Evolutionary conservation across 2,888 invertebrate species (phyloP).

Genomic region (Meiosimyza platycephala): DNA sequence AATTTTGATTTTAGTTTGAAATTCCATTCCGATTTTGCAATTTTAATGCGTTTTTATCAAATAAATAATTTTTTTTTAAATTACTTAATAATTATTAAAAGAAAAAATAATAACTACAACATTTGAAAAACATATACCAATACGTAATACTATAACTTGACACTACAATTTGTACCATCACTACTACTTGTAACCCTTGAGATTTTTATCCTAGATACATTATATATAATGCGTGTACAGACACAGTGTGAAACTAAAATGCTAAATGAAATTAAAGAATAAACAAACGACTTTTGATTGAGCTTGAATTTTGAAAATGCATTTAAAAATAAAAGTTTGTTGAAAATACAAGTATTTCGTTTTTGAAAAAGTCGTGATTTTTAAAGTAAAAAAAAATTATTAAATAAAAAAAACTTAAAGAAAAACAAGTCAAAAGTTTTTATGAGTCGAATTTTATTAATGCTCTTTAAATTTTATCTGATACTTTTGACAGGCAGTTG

Average conservation of each 20-base stretch:
- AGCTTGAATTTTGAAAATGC: slow-evolving; percentile 49
- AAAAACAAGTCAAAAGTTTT: slow-evolving; percentile 19
- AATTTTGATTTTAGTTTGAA: background rate
- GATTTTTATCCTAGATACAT: slow-evolving; percentile 59
- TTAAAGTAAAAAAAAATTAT: slow-evolving; percentile 12
- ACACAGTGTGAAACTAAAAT: slow-evolving; percentile 44
- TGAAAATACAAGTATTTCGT: slow-evolving; percentile 22
- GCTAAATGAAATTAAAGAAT: slow-evolving; percentile 15
- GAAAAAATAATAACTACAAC: slow-evolving; percentile 57
- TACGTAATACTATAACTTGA: slow-evolving; percentile 31
- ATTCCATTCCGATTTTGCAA: slow-evolving; percentile 1
- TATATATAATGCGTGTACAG: slow-evolving; percentile 67
- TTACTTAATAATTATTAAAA: slow-evolving; percentile 16
- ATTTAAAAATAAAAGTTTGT: slow-evolving; percentile 28
- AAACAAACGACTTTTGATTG: slow-evolving; percentile 35
- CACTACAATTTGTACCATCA: slow-evolving; percentile 26
- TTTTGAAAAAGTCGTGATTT: no score
- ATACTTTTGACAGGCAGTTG: no score
- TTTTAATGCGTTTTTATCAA: background rate
- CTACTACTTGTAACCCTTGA: background rate
- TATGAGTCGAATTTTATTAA: no score
- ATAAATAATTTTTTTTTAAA: slow-evolving; percentile 34
- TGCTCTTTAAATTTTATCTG: no score
- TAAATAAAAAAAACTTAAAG: slow-evolving; percentile 23
- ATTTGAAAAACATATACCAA: slow-evolving; percentile 61